Evolutionary conservation across 2,888 invertebrate genomes (phyloP), one percentile per base, ranked within the genome.

Genomic region (Ornithoptera priamus): DNA sequence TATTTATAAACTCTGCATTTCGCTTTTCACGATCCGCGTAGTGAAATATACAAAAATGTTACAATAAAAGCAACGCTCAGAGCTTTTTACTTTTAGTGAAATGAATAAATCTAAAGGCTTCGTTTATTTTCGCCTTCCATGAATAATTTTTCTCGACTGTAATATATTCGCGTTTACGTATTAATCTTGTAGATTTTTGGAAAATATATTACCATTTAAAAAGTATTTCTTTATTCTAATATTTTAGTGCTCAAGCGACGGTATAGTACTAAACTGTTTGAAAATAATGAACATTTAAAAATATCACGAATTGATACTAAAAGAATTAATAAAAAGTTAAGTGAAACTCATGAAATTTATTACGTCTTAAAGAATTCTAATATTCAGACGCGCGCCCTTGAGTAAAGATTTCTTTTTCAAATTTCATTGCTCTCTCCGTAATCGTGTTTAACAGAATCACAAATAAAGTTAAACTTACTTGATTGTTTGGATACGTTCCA

Each of bases 401-500:
- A 53, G 8, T n/a, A 4, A n/a, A 7, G 53, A 53, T 30, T 63
- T 18, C 18, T 63, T 50, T 24, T 53, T 60, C 18, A 24, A 36
- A 30, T 62, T 62, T 50, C 18, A 50, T 36, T 62, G n/a, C 10
- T 8, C 53, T n/a, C 53, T 53, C 53, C 18, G 53, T 53, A 53
- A 53, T 53, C 53, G 53, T 53, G 53, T 53, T 53, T 58, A 22
- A 58, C 57, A 22, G 57, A 58, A n/a, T 39, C n/a, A 12, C 22
- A 30, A 36, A 67, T 56, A 60, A 53, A 56, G 12, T 36, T 50
- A 61, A 39, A 62, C 85, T 82, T 89, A 97, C 98, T 95, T 97
- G 96, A 92, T 98, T 98, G 88, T 98, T 98, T 64, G 98, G 98
- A 85, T 96, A 96, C 67, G 98, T 98, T 79, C 98, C 98, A 85